Evolutionary conservation across 2,113 vertebrate genomes (phyloP).

Genomic region (Egretta garzetta): DNA sequence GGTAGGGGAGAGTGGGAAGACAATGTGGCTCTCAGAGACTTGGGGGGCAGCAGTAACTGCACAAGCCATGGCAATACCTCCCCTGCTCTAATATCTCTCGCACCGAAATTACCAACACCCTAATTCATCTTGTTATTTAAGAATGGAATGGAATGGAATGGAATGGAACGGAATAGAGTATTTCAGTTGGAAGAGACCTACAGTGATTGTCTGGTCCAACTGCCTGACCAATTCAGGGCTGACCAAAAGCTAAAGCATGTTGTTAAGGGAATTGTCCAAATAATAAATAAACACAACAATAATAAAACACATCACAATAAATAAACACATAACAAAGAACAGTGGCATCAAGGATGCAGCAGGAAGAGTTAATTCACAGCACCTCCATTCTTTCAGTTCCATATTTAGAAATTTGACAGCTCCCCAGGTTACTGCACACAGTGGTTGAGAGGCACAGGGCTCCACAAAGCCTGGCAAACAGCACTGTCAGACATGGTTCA

Average conservation of each 20-base stretch:
- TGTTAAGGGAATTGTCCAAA: background rate
- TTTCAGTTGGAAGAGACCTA: background rate
- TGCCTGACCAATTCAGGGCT: background rate
- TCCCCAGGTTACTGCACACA: background rate
- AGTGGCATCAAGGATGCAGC: background rate
- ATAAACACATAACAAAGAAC: background rate
- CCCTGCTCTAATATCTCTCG: background rate
- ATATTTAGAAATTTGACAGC: background rate
- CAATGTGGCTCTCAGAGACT: background rate
- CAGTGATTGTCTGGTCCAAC: background rate
- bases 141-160: background rate
- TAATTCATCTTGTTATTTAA: background rate
- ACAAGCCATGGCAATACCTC: background rate
- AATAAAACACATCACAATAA: background rate
- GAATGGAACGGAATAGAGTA: too few species aligned
- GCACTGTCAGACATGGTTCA: background rate
- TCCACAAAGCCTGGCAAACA: background rate
- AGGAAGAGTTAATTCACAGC: background rate
- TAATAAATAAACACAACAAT: background rate
- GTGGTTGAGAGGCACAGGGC: background rate
- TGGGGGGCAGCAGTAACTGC: background rate
- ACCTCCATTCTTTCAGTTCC: background rate
- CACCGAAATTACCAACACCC: background rate
- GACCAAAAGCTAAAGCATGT: background rate
- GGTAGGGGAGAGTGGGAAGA: background rate